Base-by-base conservation (phyloP, 2,888 invertebrate species). In the Calephelis perditalis region DNA sequence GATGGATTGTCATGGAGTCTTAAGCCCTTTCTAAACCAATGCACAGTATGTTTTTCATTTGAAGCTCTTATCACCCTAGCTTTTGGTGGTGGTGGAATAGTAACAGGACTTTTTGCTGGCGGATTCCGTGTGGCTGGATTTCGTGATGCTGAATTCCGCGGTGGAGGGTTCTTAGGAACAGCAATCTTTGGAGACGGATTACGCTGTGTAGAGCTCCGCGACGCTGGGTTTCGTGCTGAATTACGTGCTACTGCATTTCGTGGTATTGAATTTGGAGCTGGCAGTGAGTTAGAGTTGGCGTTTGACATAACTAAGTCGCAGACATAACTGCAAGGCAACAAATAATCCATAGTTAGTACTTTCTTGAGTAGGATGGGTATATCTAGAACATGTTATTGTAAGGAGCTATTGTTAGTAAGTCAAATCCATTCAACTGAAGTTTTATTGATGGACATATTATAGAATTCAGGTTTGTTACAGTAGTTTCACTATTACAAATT, bases 1-100 rank as follows among this genome's bases (percentile, higher is more conserved):
- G 96, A 93, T 0, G 97, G 97, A 81, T 97, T 97, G 81, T 97
- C 97, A 77, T 97, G 97, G 36, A 97, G 91, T 10, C 97, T 92
- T 11, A 97, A 89, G 3, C 97, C 97, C 82, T 96, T 96, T 37
- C 97, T 92, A 84, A 97, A 97, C 97, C 97, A 97, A 78, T 97
- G 97, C 54, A 97, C 94, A 11, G 92, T 93, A 79, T 96, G 95
- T 73, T 94, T 94, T 45, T 58, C 68, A 8, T 52, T 7, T 4
- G 57, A 35, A 47, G 72, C 75, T 3, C 58, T 58, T 1, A 49
- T 36, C 4, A 35, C 52, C 35, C 52, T 9, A 35, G 11, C 11
- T 11, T 35, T 52, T 2, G 65, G 61, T 62, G 44, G 64, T 4
- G 57, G 64, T 35, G 36, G 56, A 9, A 12, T 55, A 26, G 46